phyloP scores from a whole-genome alignment of 2,113 vertebrate species.

The Hystrix brachyura region DNA sequence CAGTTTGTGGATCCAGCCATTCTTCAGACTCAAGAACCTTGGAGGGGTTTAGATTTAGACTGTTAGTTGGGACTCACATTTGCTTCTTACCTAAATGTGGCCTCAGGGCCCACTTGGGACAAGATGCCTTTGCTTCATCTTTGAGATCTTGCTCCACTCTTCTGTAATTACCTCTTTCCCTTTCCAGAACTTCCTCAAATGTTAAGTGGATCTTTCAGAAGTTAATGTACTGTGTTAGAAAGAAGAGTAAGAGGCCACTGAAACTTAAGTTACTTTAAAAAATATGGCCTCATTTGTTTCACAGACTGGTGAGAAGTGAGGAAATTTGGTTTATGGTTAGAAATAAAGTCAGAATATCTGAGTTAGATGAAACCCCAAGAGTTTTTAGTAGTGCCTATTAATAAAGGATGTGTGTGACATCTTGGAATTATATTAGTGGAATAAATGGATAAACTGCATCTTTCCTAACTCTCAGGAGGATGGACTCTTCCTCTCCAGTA shows the following conservation, averaged over 20 bases:
- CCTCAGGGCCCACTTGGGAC: neutral
- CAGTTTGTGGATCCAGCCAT: neutral
- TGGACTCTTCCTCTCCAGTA: accelerated
- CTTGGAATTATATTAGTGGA: conserved; percentile 3
- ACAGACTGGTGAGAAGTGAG: neutral
- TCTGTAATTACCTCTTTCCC: neutral
- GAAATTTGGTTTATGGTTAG: neutral
- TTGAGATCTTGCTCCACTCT: neutral
- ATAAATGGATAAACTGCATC: neutral
- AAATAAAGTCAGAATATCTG: conserved; percentile 37
- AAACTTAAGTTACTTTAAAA: neutral
- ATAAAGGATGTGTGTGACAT: neutral
- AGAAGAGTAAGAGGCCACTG: neutral
- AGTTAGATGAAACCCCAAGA: neutral
- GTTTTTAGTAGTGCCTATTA: neutral
- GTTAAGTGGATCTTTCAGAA: neutral
- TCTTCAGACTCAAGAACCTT: neutral
- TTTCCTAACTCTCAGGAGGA: neutral
- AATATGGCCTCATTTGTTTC: neutral
- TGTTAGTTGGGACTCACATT: neutral
- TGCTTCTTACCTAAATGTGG: neutral
- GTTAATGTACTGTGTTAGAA: neutral
- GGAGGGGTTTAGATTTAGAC: neutral
- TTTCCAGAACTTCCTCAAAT: neutral
- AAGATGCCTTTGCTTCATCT: neutral